Conservation (phyloP, 2,113 vertebrate species). For the Epinephelus cyanopodus region DNA sequence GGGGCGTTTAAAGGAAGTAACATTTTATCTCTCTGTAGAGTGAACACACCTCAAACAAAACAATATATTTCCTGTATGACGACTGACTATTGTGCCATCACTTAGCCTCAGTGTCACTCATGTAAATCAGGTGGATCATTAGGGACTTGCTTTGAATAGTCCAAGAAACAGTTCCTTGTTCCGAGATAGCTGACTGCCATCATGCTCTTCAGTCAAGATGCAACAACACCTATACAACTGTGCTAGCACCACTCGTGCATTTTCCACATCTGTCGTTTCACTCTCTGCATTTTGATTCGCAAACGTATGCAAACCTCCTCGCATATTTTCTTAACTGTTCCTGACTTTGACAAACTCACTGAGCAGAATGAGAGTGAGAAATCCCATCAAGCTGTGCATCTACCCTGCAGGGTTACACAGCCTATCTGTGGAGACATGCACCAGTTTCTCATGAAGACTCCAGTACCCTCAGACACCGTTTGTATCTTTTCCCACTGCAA, state of each 20-base stretch:
- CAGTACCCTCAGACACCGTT: too few relatives aligned
- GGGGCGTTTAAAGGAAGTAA: not conserved
- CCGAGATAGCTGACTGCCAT: not conserved
- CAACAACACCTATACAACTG: not conserved
- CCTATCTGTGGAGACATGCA: too few relatives aligned
- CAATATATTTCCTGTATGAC: not conserved
- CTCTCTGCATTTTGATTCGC: not conserved
- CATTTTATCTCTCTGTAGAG: not conserved
- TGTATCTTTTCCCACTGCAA: too few relatives aligned
- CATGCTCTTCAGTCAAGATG: not conserved
- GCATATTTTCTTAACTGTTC: not conserved
- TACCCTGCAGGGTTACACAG: not conserved
- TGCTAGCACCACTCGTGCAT: too few relatives aligned
- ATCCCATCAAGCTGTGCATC: not conserved
- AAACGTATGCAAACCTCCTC: not conserved
- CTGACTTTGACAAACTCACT: not conserved
- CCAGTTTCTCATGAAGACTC: too few relatives aligned
- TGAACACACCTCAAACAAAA: too few relatives aligned
- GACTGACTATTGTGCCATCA: not conserved
- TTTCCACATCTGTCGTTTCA: not conserved
- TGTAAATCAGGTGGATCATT: not conserved
- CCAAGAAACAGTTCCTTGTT: slow-evolving; percentile 17
- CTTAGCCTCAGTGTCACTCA: not conserved
- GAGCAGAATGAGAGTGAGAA: not conserved
- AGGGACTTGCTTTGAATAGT: too few relatives aligned